Base-by-base conservation (phyloP, 2,888 invertebrate species). In the Eudemis profundana region DNA sequence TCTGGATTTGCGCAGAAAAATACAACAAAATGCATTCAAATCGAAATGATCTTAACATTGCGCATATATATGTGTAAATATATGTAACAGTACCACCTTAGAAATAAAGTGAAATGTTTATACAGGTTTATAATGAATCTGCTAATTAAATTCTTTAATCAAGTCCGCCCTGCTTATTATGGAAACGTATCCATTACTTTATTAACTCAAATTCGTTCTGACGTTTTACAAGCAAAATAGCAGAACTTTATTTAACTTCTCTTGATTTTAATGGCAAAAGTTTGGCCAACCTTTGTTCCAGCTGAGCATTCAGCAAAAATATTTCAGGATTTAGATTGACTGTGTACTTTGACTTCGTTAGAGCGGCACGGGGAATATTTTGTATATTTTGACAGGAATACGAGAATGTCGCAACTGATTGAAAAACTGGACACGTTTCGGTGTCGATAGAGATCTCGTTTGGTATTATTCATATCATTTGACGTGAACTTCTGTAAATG, bases 251-350 rank as follows among this genome's bases (percentile, higher is more conserved):
- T 57, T 62, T 64, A 76, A 75, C 67, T 70, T 67, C 66, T 47
- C 50, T 68, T 69, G 72, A 75, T 76, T 78, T 72, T 73, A 72
- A 80, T 77, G 70, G 64, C 64, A 68, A 74, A 78, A 77, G 69
- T 76, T 74, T 56, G 63, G 17, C 60, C 27, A 40, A 50, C 64
- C 60, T 70, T 76, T 74, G 72, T 74, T 71, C 70, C 60, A 53
- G 51, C 59, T 61, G 57, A 50, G 66, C 68, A 71, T 69, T 72
- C 64, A 40, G 54, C 61, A 63, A 71, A 63, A 68, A 69, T 68
- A 69, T 70, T 65, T 60, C 33, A 60, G 59, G 62, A 51, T 60
- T 54, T 51, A 44, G 61, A 60, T 53, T 65, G 65, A 65, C 59
- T 46, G 46, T 65, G 46, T 60, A 46, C 51, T 65, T 65, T 53